Percentiles rank a stretch among this genome's conserved stretches.
Evolutionary conservation across 2,888 invertebrate genomes (phyloP).

Genomic region (Ptychoptera albimana): DNA sequence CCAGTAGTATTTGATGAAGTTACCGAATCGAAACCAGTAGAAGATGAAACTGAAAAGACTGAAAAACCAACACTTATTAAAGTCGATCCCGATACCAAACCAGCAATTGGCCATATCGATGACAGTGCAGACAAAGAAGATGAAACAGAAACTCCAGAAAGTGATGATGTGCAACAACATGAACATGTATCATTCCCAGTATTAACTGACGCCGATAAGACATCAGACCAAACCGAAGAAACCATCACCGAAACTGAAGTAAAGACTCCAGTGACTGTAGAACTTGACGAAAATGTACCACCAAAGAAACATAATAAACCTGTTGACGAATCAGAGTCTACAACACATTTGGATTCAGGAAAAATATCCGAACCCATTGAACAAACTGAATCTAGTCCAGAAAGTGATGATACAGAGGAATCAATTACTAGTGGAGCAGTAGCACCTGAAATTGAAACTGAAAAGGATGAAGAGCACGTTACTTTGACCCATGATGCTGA

Average conservation of each 20-base stretch:
- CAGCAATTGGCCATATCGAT: too few relatives aligned
- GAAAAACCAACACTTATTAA: too few relatives aligned
- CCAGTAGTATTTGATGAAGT: too few relatives aligned
- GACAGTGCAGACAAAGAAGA: too few relatives aligned
- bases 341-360: slow-evolving; percentile 4
- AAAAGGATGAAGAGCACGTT: slow-evolving; percentile 5
- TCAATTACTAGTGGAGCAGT: slow-evolving; percentile 7
- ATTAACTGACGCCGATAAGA: slow-evolving; percentile 1
- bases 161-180: too few relatives aligned
- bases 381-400: background rate
- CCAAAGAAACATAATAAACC: slow-evolving; percentile 2
- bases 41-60: too few relatives aligned
- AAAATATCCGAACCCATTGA: background rate
- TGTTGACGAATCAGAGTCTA: slow-evolving; percentile 7
- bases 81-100: too few relatives aligned
- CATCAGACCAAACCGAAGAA: slow-evolving; percentile 6
- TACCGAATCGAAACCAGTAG: too few relatives aligned
- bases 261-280: background rate
- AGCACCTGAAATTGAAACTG: background rate
- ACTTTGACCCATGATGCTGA: background rate
- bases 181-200: background rate
- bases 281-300: too few relatives aligned
- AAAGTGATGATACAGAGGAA: slow-evolving; percentile 5
- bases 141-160: too few relatives aligned
- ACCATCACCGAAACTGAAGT: slow-evolving; percentile 9